Evolutionary conservation across 2,113 vertebrate species (phyloP).

Genomic region (Addax nasomaculatus): DNA sequence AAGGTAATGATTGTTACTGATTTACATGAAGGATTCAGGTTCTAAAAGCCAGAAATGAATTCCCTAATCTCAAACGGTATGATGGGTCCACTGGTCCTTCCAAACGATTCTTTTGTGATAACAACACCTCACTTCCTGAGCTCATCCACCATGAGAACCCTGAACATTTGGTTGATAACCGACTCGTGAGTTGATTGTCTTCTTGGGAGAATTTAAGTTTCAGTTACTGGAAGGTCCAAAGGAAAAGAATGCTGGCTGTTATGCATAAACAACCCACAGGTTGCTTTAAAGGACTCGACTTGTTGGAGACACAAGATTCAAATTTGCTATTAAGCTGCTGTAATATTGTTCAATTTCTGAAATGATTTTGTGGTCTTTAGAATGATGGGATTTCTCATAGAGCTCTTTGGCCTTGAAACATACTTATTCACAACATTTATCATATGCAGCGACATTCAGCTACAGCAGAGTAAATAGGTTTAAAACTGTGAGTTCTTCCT

Average conservation of each 20-base stretch:
- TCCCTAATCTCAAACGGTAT: not conserved
- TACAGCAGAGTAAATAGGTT: constrained; percentile 80
- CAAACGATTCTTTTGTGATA: not conserved
- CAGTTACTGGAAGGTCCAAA: constrained; percentile 22
- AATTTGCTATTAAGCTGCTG: constrained; percentile 70
- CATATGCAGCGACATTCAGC: constrained; percentile 68
- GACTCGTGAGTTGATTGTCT: not conserved
- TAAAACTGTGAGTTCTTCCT: constrained; percentile 70
- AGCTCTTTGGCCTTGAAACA: constrained; percentile 76
- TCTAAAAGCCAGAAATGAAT: not conserved
- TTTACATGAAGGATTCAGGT: not conserved
- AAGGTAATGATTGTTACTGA: not conserved
- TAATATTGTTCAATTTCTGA: constrained; percentile 75
- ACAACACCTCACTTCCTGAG: not conserved
- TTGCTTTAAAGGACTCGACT: constrained; percentile 61
- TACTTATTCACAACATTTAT: constrained; percentile 82
- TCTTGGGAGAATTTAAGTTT: constrained; percentile 18
- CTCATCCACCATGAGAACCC: not conserved
- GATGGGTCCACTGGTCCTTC: not conserved
- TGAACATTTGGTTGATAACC: not conserved
- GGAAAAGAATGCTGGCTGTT: constrained; percentile 1
- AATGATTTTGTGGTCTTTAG: constrained; percentile 77
- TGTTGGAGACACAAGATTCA: constrained; percentile 63
- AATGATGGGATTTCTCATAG: constrained; percentile 75
- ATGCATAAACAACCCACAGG: not conserved